Percentiles rank a stretch among this genome's conserved stretches.
Evolutionary conservation across 2,888 invertebrate genomes (phyloP).

Genomic region (Melitaea athalia): DNA sequence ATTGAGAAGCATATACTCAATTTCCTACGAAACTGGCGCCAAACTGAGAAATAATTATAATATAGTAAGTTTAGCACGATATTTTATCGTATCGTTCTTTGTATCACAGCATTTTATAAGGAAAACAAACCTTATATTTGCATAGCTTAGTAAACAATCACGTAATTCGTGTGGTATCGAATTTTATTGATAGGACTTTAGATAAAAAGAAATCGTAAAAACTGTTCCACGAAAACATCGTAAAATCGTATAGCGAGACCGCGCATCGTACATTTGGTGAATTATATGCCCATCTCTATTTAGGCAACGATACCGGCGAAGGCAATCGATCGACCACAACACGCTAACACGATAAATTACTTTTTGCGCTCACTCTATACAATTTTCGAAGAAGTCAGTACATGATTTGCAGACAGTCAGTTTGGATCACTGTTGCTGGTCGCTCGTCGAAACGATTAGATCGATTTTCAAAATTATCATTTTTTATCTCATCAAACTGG

Average conservation of each 20-base stretch:
- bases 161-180: constrained; percentile 19
- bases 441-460: constrained; percentile 49
- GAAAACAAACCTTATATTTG: constrained; percentile 11
- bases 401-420: constrained; percentile 66
- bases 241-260: constrained; percentile 42
- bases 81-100: no score
- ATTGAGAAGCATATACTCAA: background rate
- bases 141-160: constrained; percentile 23
- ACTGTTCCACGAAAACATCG: constrained; percentile 38
- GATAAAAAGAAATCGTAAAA: constrained; percentile 40
- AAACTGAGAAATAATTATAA: background rate
- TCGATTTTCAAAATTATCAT: constrained; percentile 8
- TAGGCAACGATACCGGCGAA: constrained; percentile 57
- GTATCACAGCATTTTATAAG: background rate
- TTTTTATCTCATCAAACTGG: constrained; percentile 50
- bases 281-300: constrained; percentile 71
- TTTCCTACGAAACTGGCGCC: background rate
- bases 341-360: constrained; percentile 77
- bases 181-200: constrained; percentile 26
- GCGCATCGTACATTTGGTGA: constrained; percentile 63
- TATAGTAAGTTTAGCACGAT: no score
- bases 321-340: constrained; percentile 70
- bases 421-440: constrained; percentile 53
- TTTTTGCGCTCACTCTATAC: constrained; percentile 69
- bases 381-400: constrained; percentile 57